Evolutionary conservation across 2,113 vertebrate species (phyloP).

Genomic region (Pangasianodon gigas): DNA sequence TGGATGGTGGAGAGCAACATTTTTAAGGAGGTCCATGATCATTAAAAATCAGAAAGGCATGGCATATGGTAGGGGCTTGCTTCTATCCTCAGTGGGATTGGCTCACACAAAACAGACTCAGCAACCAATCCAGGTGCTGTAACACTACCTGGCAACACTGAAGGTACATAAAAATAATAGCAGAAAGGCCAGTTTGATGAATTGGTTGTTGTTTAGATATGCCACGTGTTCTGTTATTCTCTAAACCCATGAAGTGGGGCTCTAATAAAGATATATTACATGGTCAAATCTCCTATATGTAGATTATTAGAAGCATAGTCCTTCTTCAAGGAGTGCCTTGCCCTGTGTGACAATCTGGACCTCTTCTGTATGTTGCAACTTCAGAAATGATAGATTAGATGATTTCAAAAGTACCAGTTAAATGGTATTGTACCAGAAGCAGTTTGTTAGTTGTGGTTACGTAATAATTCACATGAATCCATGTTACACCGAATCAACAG

Average conservation of each 20-base stretch:
- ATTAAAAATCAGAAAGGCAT: slow-evolving; percentile 74
- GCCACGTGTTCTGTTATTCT: background rate
- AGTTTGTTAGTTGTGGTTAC: background rate
- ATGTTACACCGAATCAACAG: background rate
- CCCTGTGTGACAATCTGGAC: background rate
- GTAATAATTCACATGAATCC: background rate
- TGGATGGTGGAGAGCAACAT: slow-evolving; percentile 57
- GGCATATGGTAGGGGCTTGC: slow-evolving; percentile 59
- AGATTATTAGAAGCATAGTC: background rate
- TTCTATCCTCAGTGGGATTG: slow-evolving; percentile 70
- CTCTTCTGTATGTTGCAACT: background rate
- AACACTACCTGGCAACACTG: slow-evolving; percentile 49
- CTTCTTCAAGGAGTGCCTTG: background rate
- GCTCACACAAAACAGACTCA: slow-evolving; percentile 57
- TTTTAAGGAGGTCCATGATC: slow-evolving; percentile 74
- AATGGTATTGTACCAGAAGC: no score
- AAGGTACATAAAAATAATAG: slow-evolving; percentile 30
- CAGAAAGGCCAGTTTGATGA: slow-evolving; percentile 50
- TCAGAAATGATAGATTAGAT: background rate
- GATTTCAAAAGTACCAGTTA: background rate
- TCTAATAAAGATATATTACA: background rate
- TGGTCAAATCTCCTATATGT: background rate
- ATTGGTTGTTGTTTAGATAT: background rate
- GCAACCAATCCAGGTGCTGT: slow-evolving; percentile 68
- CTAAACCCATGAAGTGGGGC: no score